phyloP scores from a whole-genome alignment of 2,888 invertebrate species.

The Leucozona laternaria region DNA sequence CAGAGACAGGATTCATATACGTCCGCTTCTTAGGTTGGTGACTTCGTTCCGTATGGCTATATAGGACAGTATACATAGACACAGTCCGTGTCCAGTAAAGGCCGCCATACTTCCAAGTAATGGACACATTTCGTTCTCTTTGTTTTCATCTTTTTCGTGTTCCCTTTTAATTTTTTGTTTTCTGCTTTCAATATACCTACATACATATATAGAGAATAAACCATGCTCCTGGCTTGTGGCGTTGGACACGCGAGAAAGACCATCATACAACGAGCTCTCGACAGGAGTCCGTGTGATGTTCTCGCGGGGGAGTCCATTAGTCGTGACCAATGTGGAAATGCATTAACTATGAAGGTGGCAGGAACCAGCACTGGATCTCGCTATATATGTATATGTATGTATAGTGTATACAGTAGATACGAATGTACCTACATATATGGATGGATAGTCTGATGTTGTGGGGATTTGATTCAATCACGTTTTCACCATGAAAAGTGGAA shows the following conservation, averaged over 20 bases:
- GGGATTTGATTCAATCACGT: slow-evolving; percentile 72
- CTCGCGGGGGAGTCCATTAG: slow-evolving; percentile 74
- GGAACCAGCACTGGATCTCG: slow-evolving; percentile 40
- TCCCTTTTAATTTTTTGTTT: neutral
- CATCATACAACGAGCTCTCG: neutral
- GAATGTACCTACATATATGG: neutral
- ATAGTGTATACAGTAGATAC: too few relatives aligned
- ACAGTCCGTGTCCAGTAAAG: neutral
- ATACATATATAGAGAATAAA: slow-evolving; percentile 43
- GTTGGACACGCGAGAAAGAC: slow-evolving; percentile 26
- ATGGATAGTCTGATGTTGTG: slow-evolving; percentile 50
- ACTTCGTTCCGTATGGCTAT: slow-evolving; percentile 26
- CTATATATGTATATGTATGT: neutral
- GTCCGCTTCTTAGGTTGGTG: slow-evolving; percentile 48
- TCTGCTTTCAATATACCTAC: slow-evolving; percentile 25
- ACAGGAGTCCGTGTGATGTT: slow-evolving; percentile 64
- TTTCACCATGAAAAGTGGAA: slow-evolving; percentile 58
- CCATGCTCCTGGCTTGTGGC: slow-evolving; percentile 50
- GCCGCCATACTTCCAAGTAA: slow-evolving; percentile 36
- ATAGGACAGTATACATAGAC: neutral
- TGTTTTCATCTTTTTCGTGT: neutral
- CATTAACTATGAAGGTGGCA: slow-evolving; percentile 74
- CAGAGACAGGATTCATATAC: slow-evolving; percentile 15
- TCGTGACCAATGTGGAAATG: slow-evolving; percentile 74
- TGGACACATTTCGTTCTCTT: slow-evolving; percentile 48